phyloP scores from a whole-genome alignment of 2,797 vertebrate species.

The Novumbra hubbsi region DNA sequence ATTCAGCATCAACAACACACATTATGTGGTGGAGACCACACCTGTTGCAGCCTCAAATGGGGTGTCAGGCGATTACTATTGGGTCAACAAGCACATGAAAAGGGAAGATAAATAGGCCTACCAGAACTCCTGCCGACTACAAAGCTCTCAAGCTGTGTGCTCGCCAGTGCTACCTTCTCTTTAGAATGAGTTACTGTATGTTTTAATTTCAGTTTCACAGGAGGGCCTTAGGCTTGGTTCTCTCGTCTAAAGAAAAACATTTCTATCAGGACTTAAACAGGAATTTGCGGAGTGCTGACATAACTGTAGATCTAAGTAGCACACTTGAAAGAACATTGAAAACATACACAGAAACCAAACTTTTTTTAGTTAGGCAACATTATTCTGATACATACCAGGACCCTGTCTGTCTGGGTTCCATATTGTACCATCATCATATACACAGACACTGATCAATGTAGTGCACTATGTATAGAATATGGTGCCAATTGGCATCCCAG shows the following conservation, averaged over 20 bases:
- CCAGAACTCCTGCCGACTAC: slow-evolving; percentile 26
- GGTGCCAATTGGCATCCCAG: not conserved
- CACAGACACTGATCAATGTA: not conserved
- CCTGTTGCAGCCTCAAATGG: slow-evolving; percentile 13
- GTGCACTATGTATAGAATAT: not conserved
- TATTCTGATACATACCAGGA: not conserved
- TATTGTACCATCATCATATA: not conserved
- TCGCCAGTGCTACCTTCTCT: slow-evolving; percentile 25
- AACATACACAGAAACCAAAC: not conserved
- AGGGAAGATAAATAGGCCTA: slow-evolving; percentile 42
- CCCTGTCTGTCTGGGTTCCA: not conserved
- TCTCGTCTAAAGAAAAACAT: not conserved
- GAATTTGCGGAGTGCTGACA: not conserved
- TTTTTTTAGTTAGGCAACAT: not conserved
- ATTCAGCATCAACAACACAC: not conserved
- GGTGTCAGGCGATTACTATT: slow-evolving; percentile 8
- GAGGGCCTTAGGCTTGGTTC: slow-evolving; percentile 14
- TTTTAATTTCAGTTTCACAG: not conserved
- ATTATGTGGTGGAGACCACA: not conserved
- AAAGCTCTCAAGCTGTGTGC: slow-evolving; percentile 37
- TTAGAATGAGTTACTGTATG: slow-evolving; percentile 4
- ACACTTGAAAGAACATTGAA: not conserved
- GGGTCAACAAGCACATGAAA: slow-evolving; percentile 27
- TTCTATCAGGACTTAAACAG: slow-evolving; percentile 6
- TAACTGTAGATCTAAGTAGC: not conserved